A percentile compares a stretch with the other conserved stretches of the same genome.
phyloP scores from a whole-genome alignment of 1,140 invertebrate genomes.

The Oedothorax gibbosus region DNA sequence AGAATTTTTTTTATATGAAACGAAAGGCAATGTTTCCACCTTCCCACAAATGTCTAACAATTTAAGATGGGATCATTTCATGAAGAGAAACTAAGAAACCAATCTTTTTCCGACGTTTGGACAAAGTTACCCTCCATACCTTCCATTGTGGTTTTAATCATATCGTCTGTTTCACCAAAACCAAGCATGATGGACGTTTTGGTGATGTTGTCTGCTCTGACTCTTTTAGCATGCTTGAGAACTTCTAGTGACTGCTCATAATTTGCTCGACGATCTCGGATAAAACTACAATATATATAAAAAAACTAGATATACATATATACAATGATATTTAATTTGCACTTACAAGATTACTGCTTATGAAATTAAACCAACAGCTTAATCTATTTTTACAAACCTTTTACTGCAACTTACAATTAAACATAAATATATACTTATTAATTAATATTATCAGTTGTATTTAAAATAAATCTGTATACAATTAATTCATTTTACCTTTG shows the following conservation, averaged over 20 bases:
- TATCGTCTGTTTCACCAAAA: slow-evolving; percentile 92
- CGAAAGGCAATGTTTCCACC: too few relatives aligned
- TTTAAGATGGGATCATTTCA: too few relatives aligned
- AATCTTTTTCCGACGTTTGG: too few relatives aligned
- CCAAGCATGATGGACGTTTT: slow-evolving; percentile 99
- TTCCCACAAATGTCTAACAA: too few relatives aligned
- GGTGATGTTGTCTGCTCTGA: slow-evolving; percentile 86
- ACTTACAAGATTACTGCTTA: too few relatives aligned
- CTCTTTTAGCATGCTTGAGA: slow-evolving; percentile 82
- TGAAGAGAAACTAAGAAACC: too few relatives aligned
- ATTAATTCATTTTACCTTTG: slow-evolving; percentile 65
- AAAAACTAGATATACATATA: too few relatives aligned
- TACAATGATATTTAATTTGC: too few relatives aligned
- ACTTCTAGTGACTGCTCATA: slow-evolving; percentile 87
- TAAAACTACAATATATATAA: slow-evolving; percentile 77
- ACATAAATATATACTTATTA: background rate
- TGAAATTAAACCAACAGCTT: too few relatives aligned
- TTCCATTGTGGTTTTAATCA: slow-evolving; percentile 87
- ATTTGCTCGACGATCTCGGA: slow-evolving; percentile 88
- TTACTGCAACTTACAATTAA: background rate
- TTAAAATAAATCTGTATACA: background rate
- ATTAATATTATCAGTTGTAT: background rate
- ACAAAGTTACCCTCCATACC: too few relatives aligned
- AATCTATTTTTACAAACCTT: too few relatives aligned
- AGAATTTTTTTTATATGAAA: too few relatives aligned